phyloP scores from a whole-genome alignment of 2,888 invertebrate genomes.

The Tanytarsus gracilentus region DNA sequence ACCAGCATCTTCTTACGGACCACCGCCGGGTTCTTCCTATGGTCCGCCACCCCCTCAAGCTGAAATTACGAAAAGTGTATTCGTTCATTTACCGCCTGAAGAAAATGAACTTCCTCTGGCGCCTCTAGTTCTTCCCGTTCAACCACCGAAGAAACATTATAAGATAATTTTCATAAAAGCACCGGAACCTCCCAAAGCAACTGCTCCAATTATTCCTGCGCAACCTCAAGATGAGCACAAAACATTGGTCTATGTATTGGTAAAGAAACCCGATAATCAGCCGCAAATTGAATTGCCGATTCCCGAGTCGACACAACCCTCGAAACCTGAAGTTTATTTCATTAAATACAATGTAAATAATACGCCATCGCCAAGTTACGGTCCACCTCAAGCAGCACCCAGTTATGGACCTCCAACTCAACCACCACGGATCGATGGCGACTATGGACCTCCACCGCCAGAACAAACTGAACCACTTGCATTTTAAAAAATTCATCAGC shows the following conservation, averaged over 20 bases:
- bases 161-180: constrained; percentile 53
- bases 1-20: background rate
- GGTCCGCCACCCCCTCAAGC: constrained; percentile 39
- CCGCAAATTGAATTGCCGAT: constrained; percentile 71
- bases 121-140: constrained; percentile 41
- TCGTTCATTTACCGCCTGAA: constrained; percentile 50
- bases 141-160: constrained; percentile 48
- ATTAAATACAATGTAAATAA: constrained; percentile 64
- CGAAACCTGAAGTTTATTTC: constrained; percentile 85
- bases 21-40: constrained; percentile 37
- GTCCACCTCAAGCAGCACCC: constrained; percentile 34
- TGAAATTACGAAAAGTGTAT: constrained; percentile 44
- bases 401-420: background rate
- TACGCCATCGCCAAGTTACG: constrained; percentile 39
- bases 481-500: too few relatives aligned
- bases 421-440: background rate
- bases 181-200: constrained; percentile 45
- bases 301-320: constrained; percentile 73
- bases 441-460: constrained; percentile 1
- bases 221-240: constrained; percentile 83
- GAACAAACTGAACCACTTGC: too few relatives aligned
- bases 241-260: constrained; percentile 77
- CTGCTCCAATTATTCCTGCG: constrained; percentile 47
- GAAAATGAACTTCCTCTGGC: constrained; percentile 43
- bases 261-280: constrained; percentile 79